Percentiles rank a stretch among this genome's conserved stretches.
phyloP scores from a whole-genome alignment of 1,140 invertebrate species.

The Coenobita brevimanus region DNA sequence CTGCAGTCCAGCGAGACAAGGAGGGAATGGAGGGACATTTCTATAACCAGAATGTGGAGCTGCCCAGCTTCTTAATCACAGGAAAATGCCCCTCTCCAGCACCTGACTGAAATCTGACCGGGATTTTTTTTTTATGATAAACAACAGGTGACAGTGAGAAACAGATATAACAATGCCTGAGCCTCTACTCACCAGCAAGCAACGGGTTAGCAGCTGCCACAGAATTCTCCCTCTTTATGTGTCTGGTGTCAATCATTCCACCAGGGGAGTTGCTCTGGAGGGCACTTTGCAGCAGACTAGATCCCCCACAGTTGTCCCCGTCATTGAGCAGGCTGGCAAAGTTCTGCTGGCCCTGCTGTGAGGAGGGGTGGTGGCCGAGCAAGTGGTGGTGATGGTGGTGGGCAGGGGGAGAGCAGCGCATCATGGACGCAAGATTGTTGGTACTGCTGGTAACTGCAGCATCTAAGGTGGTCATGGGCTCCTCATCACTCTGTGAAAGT shows the following conservation, averaged over 20 bases:
- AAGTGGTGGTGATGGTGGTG: slow-evolving; percentile 49
- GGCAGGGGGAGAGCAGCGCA: slow-evolving; percentile 33
- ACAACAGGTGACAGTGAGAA: too few species aligned
- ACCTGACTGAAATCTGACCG: too few species aligned
- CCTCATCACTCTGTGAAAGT: slow-evolving; percentile 49
- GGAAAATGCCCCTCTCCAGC: too few species aligned
- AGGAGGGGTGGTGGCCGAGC: slow-evolving; percentile 39
- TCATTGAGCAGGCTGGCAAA: slow-evolving; percentile 63
- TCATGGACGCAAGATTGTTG: too few species aligned
- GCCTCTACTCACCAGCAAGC: slow-evolving; percentile 78
- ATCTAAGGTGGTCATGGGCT: slow-evolving; percentile 59
- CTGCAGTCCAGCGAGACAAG: too few species aligned
- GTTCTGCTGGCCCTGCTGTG: slow-evolving; percentile 61
- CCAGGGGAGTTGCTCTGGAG: slow-evolving; percentile 57
- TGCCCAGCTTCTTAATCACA: too few species aligned
- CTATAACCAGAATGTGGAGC: too few species aligned
- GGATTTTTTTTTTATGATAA: too few species aligned
- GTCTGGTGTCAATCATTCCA: slow-evolving; percentile 47
- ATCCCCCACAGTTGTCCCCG: slow-evolving; percentile 23
- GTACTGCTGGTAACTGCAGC: too few species aligned
- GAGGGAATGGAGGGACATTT: too few species aligned
- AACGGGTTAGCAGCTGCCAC: slow-evolving; percentile 88
- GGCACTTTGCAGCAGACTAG: slow-evolving; percentile 59
- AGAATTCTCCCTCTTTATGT: slow-evolving; percentile 76
- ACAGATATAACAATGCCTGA: neutral